Base-by-base conservation (phyloP, 2,113 vertebrate species). In the Ceyx cyanopectus region DNA sequence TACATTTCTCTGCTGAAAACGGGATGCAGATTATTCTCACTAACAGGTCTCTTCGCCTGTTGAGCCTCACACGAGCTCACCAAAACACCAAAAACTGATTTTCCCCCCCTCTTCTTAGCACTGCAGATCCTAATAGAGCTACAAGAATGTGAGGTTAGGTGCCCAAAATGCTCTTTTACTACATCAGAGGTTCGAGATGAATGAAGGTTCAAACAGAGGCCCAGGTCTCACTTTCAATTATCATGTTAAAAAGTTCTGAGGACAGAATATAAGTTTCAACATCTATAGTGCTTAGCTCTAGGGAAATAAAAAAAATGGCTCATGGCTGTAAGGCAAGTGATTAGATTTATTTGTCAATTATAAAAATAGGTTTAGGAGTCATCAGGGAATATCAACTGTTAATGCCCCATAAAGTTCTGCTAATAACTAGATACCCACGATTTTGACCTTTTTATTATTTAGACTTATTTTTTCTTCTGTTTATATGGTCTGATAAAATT, bases 341-440 rank as follows among this genome's bases (percentile, higher is more conserved):
- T 92, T 87, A 67, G 60, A 85, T 95, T 86, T 94, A 90, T 91
- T 96, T 91, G 51, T 91, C 78, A 91, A 91, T 89, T 95, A 80
- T 32, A 73, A 79, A 87, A 84, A 66, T 46, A 81, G 58, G 69
- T 76, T 96, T 92, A 85, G 32, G n/a, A 81, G 34, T 62, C 81
- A 45, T 51, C 43, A 34, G 51, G 61, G 81, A 92, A 69, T 69
- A 89, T n/a, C 14, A 92, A 81, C 84, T 86, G 40, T 80, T 76
- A 89, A 76, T 77, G 81, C 60, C 43, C 56, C 92, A 93, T 89
- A 92, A 95, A 95, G 37, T 43, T 78, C 62, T 91, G 43, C 51
- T 93, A 83, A 61, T 87, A 94, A 51, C 68, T 91, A 82, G 89
- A 77, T 24, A 84, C 5, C 17, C 58, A 93, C 3, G 45, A 73